These are phyloP conservation scores for Laspeyria flexula DNA, from an alignment of 2,888 invertebrate species.

Conservation along the genomic window DNA sequence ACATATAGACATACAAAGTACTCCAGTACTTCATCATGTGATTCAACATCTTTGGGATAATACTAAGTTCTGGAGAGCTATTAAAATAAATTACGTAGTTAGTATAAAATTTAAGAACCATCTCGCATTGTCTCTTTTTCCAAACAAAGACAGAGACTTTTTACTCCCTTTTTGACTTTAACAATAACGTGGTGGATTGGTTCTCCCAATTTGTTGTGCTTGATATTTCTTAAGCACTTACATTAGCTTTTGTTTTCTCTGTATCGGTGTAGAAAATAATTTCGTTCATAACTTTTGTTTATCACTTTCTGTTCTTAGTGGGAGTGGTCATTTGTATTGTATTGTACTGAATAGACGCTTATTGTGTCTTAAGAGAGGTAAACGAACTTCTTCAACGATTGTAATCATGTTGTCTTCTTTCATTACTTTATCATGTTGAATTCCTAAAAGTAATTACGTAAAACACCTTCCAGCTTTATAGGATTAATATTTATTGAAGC, in stretches of 20 bases:
- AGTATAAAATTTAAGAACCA: constrained; percentile 9
- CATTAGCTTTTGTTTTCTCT: constrained; percentile 17
- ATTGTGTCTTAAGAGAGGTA: constrained; percentile 17
- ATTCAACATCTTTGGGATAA: no score
- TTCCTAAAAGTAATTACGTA: constrained; percentile 3
- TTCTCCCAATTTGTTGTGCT: constrained; percentile 29
- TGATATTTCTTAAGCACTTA: constrained; percentile 21
- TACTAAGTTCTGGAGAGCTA: no score
- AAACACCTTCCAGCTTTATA: neutral
- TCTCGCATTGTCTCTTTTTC: constrained; percentile 19
- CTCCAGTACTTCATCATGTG: no score
- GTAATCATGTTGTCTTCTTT: constrained; percentile 5
- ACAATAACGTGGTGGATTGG: constrained; percentile 22
- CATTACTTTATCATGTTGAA: constrained; percentile 2
- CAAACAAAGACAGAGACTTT: constrained; percentile 11
- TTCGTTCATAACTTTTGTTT: constrained; percentile 18
- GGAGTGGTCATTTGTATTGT: constrained; percentile 17
- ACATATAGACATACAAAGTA: no score
- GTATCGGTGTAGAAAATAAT: constrained; percentile 15
- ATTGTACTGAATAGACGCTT: constrained; percentile 22
- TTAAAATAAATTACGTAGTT: constrained; percentile 17
- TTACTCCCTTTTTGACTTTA: constrained; percentile 18
- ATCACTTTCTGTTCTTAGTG: constrained; percentile 12
- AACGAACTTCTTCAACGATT: constrained; percentile 14
- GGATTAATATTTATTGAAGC: constrained; percentile 7